Base-by-base conservation (phyloP, 1,140 invertebrate genomes). In the Apis dorsata region DNA sequence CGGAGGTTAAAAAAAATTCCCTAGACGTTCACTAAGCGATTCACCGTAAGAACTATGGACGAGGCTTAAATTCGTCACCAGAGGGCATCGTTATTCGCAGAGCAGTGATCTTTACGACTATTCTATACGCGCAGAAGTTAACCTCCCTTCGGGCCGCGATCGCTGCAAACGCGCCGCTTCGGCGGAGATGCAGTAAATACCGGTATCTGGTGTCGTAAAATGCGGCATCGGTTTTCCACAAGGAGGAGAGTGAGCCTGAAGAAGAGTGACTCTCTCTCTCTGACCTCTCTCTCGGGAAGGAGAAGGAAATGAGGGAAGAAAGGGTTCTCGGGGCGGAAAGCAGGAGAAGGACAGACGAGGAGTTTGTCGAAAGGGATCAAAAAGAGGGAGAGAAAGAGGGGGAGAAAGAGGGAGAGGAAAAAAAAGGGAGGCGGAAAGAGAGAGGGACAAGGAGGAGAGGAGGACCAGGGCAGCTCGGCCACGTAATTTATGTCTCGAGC, bases 401-500 rank as follows among this genome's bases (percentile, higher is more conserved):
- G 34, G 34, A 34, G 59, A 51, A 77, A 51, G 60, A 19, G 51
- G 81, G 65, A 10, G 70, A 55, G 51, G 70, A 55, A 55, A 34
- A 44, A 24, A 65, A 71, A 28, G 79, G 63, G 34, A 68, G 53
- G 71, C 21, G 66, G 81, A 73, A 59, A 57, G 60, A 49, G 60
- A 65, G 60, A 60, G 44, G 57, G 78, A 75, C 17, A 51, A 57
- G 63, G 28, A 55, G 63, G 60, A 65, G 84, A 83, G 80, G 79
- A 88, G 82, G 79, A 87, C 77, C 79, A 70, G 81, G 79, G 76
- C 79, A 85, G 83, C 72, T 88, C 73, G 34, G 79, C 80, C 71
- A 81, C 79, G 83, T 93, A 93, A 93, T 93, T 93, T 92, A 93
- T 91, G 90, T 92, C 90, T 77, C 62, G 69, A 75, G 86, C 81